Base-by-base conservation (phyloP, 2,797 vertebrate species). In the Galago senegalensis region DNA sequence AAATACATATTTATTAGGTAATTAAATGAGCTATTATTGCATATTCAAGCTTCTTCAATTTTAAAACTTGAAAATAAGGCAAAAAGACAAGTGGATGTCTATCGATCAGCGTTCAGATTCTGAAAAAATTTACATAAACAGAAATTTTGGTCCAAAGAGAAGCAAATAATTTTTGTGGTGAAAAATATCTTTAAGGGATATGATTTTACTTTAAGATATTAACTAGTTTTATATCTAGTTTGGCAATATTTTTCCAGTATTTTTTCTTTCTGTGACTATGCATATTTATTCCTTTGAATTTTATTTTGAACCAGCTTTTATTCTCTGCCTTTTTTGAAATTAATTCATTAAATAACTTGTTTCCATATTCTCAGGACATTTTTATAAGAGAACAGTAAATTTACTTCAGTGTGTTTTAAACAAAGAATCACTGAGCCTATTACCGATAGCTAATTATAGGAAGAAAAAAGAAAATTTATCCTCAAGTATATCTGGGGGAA, bases 341-440 rank as follows among this genome's bases (percentile, higher is more conserved):
- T 91, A 85, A 63, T 92, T 79, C 90, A 16, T 69, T 87, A 84
- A 82, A 58, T 80, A 89, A 31, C 82, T 73, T 73, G 21, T 93
- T 89, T 37, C 31, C n/a, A 1, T 27, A 12, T 79, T 86, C 60
- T 94, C 70, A 93, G n/a, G 31, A 56, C 87, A 46, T 67, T 6
- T 92, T 97, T 95, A 4, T 65, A 87, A 92, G 37, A 65, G 18
- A 76, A 92, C 17, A 83, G 23, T 67, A 80, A 83, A 81, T 67
- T 91, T 91, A 61, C n/a, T 82, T 91, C 25, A 40, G 5, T 85
- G 25, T 79, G 29, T 80, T 89, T 61, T 93, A 65, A 87, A 83
- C 29, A 67, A 53, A 86, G 70, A 91, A 95, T 84, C 23, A 79
- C 29, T 40, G 31, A 95, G 3, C 18, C 16, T 65, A 49, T 8